phyloP scores from a whole-genome alignment of 2,113 vertebrate species.

The Murina feae region DNA sequence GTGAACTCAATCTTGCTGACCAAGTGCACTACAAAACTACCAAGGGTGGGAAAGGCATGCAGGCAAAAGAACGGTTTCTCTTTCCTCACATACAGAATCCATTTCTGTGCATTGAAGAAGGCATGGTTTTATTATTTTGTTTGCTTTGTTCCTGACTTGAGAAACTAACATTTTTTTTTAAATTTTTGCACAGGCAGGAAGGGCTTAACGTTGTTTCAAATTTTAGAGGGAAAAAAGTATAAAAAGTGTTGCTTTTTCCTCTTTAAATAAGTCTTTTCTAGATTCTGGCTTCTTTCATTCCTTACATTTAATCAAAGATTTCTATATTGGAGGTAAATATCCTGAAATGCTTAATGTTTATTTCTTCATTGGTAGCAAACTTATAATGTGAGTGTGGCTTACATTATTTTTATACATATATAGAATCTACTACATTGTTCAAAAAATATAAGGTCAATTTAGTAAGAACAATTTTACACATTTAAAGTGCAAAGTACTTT shows the following conservation, averaged over 20 bases:
- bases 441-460: conserved; percentile 36
- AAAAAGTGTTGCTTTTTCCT: not conserved
- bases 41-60: not conserved
- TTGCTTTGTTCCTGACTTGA: not conserved
- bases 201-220: conserved; percentile 16
- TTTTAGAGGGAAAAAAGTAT: not conserved
- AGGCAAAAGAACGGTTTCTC: not conserved
- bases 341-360: conserved; percentile 29
- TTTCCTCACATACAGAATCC: not conserved
- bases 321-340: not conserved
- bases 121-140: not conserved
- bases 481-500: not conserved
- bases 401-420: too few relatives aligned
- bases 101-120: not conserved
- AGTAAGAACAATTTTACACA: not conserved
- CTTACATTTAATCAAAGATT: conserved; percentile 19
- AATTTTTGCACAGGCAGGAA: not conserved
- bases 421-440: not conserved
- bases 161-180: not conserved
- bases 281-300: not conserved
- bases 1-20: not conserved
- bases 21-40: not conserved
- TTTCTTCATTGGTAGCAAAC: not conserved
- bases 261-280: not conserved
- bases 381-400: not conserved